A percentile compares a stretch with the other conserved stretches of the same genome.
These are phyloP conservation scores for Harpalus rufipes DNA, from an alignment of 2,888 invertebrate species.

Conservation along the genomic window DNA sequence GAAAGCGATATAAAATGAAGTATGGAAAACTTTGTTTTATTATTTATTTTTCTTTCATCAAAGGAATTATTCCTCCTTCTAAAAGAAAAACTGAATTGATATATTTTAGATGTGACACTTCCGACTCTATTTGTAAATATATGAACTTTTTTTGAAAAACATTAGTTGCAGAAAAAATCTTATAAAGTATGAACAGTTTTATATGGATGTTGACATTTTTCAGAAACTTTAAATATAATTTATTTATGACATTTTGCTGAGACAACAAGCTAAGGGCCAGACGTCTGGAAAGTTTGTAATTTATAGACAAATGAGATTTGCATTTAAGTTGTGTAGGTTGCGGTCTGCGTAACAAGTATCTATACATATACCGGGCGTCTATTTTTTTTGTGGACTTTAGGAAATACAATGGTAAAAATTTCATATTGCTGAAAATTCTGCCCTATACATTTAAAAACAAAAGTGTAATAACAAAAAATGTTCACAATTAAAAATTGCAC, in stretches of 20 bases:
- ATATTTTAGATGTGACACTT: background rate
- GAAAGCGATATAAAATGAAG: background rate
- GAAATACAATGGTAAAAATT: too few relatives aligned
- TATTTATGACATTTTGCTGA: background rate
- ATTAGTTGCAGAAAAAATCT: background rate
- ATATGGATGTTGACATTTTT: background rate
- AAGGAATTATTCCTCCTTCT: background rate
- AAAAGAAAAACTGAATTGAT: background rate
- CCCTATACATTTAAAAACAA: too few relatives aligned
- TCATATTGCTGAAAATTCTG: too few relatives aligned
- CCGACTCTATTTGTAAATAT: background rate
- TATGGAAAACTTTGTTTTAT: background rate
- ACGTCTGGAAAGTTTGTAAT: constrained; percentile 1
- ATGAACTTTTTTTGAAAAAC: background rate
- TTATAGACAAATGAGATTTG: constrained; percentile 3
- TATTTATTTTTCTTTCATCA: background rate
- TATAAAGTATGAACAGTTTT: background rate
- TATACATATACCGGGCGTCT: too few relatives aligned
- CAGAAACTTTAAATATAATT: background rate
- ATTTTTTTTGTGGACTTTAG: too few relatives aligned
- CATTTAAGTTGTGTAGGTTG: background rate
- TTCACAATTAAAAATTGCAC: too few relatives aligned
- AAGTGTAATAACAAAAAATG: too few relatives aligned
- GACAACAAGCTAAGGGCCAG: background rate
- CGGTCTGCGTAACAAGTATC: background rate